phyloP scores from a whole-genome alignment of 1,140 invertebrate genomes.

The Monochamus saltuarius region DNA sequence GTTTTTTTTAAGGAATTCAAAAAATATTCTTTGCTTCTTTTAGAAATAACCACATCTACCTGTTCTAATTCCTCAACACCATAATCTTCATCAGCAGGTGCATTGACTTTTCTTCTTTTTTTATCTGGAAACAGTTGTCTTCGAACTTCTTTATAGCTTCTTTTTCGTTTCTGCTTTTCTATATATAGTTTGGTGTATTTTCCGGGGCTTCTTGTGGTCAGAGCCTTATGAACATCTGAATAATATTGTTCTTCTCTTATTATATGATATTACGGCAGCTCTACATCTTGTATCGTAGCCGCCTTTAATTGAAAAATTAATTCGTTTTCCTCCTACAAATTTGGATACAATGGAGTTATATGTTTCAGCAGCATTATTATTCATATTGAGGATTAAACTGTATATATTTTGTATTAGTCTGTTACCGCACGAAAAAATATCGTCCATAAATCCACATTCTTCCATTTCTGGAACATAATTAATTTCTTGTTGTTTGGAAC shows the following conservation, averaged over 20 bases:
- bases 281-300: constrained; percentile 42
- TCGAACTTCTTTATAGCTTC: background rate
- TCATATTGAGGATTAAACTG: constrained; percentile 45
- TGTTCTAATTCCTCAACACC: constrained; percentile 7
- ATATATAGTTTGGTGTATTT: constrained; percentile 6
- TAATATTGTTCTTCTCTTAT: constrained; percentile 27
- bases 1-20: constrained; percentile 7
- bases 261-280: constrained; percentile 42
- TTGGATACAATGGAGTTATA: constrained; percentile 48
- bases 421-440: constrained; percentile 14
- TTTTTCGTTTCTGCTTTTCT: constrained; percentile 6
- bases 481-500: constrained; percentile 17
- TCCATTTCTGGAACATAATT: constrained; percentile 36
- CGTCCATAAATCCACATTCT: constrained; percentile 17
- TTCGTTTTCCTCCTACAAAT: constrained; percentile 47
- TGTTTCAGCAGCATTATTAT: constrained; percentile 50
- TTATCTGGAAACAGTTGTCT: constrained; percentile 7
- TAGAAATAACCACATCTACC: constrained; percentile 3
- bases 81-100: constrained; percentile 6
- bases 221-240: constrained; percentile 4
- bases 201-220: background rate
- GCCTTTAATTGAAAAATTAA: constrained; percentile 38
- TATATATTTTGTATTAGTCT: constrained; percentile 22
- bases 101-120: constrained; percentile 7
- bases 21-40: constrained; percentile 1